Evolutionary conservation across 1,140 invertebrate species (phyloP).

Genomic region (Caenorhabditis latens): DNA sequence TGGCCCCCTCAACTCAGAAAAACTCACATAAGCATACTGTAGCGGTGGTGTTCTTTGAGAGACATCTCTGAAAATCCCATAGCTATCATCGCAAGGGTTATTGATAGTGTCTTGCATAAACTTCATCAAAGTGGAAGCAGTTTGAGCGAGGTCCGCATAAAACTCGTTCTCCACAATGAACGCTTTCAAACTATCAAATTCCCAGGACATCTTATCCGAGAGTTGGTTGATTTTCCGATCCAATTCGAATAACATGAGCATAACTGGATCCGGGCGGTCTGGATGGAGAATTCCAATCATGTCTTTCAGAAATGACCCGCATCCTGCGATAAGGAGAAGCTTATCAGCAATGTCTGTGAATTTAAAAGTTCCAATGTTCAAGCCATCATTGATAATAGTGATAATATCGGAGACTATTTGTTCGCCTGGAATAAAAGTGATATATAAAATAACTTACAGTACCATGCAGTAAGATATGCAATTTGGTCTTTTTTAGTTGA

Average conservation of each 20-base stretch:
- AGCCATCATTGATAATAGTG: not conserved
- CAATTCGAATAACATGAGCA: slow-evolving; percentile 10
- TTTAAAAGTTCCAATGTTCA: not conserved
- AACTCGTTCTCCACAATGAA: slow-evolving; percentile 31
- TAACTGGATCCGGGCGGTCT: not conserved
- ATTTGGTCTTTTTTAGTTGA: no score
- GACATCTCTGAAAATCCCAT: slow-evolving; percentile 4
- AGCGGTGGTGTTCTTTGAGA: not conserved
- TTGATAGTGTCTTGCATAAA: slow-evolving; percentile 31
- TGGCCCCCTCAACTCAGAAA: not conserved
- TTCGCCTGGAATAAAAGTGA: not conserved
- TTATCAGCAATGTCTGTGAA: slow-evolving; percentile 11
- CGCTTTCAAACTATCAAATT: slow-evolving; percentile 20
- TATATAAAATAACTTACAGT: no score
- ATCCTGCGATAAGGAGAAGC: not conserved
- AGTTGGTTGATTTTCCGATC: slow-evolving; percentile 23
- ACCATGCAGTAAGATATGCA: no score
- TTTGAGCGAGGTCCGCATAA: slow-evolving; percentile 18
- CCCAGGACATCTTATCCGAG: slow-evolving; percentile 28
- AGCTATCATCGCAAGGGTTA: not conserved
- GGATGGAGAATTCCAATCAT: slow-evolving; percentile 25
- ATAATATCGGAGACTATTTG: not conserved
- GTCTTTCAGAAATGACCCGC: not conserved
- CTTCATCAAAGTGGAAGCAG: slow-evolving; percentile 11
- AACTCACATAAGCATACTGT: slow-evolving; percentile 34